phyloP scores from a whole-genome alignment of 2,888 invertebrate genomes.

The Zhuqinia jingwanae region DNA sequence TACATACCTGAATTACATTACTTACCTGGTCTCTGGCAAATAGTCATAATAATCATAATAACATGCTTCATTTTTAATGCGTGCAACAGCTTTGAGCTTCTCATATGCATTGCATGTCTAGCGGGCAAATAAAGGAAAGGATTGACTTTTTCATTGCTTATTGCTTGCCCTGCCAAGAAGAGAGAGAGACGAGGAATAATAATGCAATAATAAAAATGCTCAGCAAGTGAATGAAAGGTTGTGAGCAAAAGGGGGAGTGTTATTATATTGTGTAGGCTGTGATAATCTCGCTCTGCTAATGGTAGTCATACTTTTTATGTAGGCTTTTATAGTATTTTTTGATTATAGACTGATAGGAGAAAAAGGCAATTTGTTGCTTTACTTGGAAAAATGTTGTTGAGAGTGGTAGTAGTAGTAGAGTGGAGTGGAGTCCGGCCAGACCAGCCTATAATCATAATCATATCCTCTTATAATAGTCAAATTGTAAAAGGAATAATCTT shows the following conservation, averaged over 20 bases:
- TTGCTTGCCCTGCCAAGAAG: no score
- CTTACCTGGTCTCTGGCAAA: slow-evolving; percentile 36
- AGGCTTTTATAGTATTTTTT: slow-evolving; percentile 69
- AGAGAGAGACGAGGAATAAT: slow-evolving; percentile 27
- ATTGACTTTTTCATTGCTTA: slow-evolving; percentile 54
- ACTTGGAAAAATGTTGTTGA: slow-evolving; percentile 53
- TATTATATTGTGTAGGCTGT: slow-evolving; percentile 64
- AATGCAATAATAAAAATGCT: slow-evolving; percentile 63
- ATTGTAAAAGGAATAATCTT: slow-evolving; percentile 70
- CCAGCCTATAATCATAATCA: slow-evolving; percentile 66
- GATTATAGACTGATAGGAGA: slow-evolving; percentile 68
- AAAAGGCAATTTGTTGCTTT: slow-evolving; percentile 64
- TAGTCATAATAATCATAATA: slow-evolving; percentile 64
- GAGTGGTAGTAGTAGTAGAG: no score
- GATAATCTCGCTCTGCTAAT: slow-evolving; percentile 49
- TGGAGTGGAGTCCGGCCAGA: slow-evolving; percentile 8
- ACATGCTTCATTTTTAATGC: slow-evolving; percentile 66
- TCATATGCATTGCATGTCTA: slow-evolving; percentile 26
- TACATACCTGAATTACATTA: slow-evolving; percentile 28
- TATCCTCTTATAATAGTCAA: slow-evolving; percentile 66
- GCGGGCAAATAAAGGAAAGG: slow-evolving; percentile 56
- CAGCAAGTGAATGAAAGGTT: slow-evolving; percentile 52
- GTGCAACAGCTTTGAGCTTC: slow-evolving; percentile 12
- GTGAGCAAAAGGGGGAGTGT: slow-evolving; percentile 66
- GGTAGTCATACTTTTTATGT: slow-evolving; percentile 52